Conservation (phyloP, 2,113 vertebrate genomes). For the Odocoileus hemionus region DNA sequence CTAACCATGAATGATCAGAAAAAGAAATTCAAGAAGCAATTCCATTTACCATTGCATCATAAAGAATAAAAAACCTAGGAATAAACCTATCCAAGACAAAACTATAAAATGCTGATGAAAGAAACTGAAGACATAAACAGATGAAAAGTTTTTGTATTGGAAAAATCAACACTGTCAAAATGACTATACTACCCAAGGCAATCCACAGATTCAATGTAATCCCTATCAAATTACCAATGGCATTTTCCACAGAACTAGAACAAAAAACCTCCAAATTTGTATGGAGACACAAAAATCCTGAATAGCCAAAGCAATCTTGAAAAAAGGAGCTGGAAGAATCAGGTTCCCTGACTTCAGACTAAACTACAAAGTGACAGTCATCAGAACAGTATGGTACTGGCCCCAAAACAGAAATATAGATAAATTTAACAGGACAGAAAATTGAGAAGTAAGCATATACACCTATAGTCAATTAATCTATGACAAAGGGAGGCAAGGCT, state of each 20-base stretch:
- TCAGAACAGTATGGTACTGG: neutral
- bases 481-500: neutral
- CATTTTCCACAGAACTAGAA: neutral
- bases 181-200: neutral
- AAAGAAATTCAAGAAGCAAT: neutral
- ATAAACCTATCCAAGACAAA: neutral
- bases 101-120: neutral
- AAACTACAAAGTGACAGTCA: neutral
- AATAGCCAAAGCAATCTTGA: neutral
- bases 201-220: neutral
- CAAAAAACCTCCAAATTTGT: neutral
- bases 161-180: neutral
- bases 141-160: neutral
- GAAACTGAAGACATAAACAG: neutral
- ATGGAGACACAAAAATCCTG: neutral
- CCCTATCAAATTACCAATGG: neutral
- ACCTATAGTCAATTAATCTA: neutral
- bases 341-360: neutral
- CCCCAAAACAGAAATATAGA: neutral
- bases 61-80: neutral
- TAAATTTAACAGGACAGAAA: neutral
- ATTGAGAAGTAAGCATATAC: neutral
- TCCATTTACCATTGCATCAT: neutral
- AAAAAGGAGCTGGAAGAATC: neutral
- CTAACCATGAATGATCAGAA: neutral